Conservation (phyloP, 2,888 invertebrate genomes). For the Cosmia trapezina region DNA sequence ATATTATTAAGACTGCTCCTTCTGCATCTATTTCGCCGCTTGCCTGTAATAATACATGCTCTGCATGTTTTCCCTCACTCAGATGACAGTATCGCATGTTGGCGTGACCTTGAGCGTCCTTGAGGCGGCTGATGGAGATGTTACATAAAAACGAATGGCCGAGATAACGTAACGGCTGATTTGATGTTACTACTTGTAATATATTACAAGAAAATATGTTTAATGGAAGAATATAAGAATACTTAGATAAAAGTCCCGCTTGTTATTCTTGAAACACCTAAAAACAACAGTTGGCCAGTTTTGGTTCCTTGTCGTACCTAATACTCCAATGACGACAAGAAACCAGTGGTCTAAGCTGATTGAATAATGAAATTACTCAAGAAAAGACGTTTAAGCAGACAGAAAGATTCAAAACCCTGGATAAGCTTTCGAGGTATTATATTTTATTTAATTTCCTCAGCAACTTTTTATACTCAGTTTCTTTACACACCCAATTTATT, state of each 20-base stretch:
- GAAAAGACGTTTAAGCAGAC: neutral
- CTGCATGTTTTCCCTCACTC: slow-evolving; percentile 20
- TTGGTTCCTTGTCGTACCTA: neutral
- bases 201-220: slow-evolving; percentile 14
- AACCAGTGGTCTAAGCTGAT: no score
- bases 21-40: neutral
- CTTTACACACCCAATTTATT: neutral
- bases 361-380: no score
- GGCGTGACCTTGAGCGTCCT: slow-evolving; percentile 33
- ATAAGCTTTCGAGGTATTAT: neutral
- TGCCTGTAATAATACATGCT: slow-evolving; percentile 4
- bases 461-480: no score
- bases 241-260: neutral
- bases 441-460: no score
- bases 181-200: slow-evolving; percentile 16
- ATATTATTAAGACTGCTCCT: neutral
- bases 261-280: neutral
- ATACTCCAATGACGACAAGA: neutral
- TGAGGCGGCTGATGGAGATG: slow-evolving; percentile 36
- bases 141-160: slow-evolving; percentile 42
- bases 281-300: neutral
- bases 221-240: neutral
- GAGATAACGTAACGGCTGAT: slow-evolving; percentile 23
- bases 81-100: slow-evolving; percentile 44
- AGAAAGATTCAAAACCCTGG: no score